Evolutionary conservation across 2,113 vertebrate species (phyloP), one percentile per base, ranked within the genome.

Genomic region (Aphyosemion australe): DNA sequence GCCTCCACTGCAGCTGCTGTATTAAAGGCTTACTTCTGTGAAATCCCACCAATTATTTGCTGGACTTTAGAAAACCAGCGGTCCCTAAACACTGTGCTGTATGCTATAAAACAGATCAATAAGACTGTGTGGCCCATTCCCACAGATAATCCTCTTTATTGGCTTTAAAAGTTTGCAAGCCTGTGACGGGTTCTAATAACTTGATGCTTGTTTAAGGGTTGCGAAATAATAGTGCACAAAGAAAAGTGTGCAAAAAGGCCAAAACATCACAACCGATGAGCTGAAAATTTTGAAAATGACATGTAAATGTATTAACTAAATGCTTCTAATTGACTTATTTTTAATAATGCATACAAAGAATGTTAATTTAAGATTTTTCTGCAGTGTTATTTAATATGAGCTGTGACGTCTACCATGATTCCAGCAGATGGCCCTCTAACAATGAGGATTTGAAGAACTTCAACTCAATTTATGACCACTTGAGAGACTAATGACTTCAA

Each of bases 401-500:
- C 15, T 76, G 83, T 52, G 77, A 59, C 74, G 41, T 13, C n/a
- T n/a, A 1, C 5, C 39, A 6, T 74, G 12, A 55, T 58, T 56
- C 81, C 89, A 87, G 85, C 47, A 89, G 89, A 79, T 84, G 90
- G 85, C 84, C 26, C 57, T 75, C 83, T 82, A 76, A 72, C 72
- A 60, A 57, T 8, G 61, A 15, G 31, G 31, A 4, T 54, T 16
- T 15, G 7, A 6, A 65, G 62, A 10, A 14, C 49, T 11, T 55
- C 53, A 41, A 7, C n/a, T 45, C 45, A 49, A 32, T 75, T 16
- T n/a, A 41, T 12, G 48, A 26, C 5, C 31, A 6, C 9, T 4
- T 42, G 18, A 54, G 26, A 26, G 12, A 5, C 37, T 66, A 34
- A 47, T 52, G 43, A 37, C 43, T 13, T 19, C 58, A 63, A 31